phyloP scores from a whole-genome alignment of 2,797 vertebrate genomes.

The Graptemys geographica region DNA sequence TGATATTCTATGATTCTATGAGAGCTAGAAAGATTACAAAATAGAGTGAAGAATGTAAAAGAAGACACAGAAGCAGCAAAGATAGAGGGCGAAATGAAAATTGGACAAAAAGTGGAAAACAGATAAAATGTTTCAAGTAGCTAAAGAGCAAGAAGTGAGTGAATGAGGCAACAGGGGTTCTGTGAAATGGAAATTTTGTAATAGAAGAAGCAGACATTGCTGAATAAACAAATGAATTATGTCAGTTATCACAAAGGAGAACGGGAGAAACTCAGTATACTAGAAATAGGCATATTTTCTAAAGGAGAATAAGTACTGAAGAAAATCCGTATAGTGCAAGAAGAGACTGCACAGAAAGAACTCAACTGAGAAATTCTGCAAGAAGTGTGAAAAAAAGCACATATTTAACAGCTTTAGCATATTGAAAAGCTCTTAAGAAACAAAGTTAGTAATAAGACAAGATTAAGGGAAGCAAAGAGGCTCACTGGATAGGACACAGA shows the following conservation, averaged over 20 bases:
- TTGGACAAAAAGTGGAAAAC: slow-evolving; percentile 38
- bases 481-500: neutral
- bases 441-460: neutral
- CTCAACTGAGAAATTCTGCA: neutral
- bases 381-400: neutral
- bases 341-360: neutral
- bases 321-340: neutral
- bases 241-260: slow-evolving; percentile 29
- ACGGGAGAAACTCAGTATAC: neutral
- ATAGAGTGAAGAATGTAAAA: slow-evolving; percentile 41
- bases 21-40: slow-evolving; percentile 48
- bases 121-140: slow-evolving; percentile 43
- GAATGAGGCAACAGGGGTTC: slow-evolving; percentile 51
- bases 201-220: neutral
- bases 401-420: too few species aligned
- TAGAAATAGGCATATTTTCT: neutral
- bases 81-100: slow-evolving; percentile 44
- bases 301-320: neutral
- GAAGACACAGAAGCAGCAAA: slow-evolving; percentile 16
- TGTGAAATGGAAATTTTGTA: slow-evolving; percentile 60
- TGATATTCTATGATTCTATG: neutral
- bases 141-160: slow-evolving; percentile 30
- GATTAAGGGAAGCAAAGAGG: neutral
- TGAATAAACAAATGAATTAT: slow-evolving; percentile 57
- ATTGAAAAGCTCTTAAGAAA: neutral